Base-by-base conservation (phyloP, 37 sponge, comb jelly and placozoan genomes). In the Mnemiopsis leidyi region DNA sequence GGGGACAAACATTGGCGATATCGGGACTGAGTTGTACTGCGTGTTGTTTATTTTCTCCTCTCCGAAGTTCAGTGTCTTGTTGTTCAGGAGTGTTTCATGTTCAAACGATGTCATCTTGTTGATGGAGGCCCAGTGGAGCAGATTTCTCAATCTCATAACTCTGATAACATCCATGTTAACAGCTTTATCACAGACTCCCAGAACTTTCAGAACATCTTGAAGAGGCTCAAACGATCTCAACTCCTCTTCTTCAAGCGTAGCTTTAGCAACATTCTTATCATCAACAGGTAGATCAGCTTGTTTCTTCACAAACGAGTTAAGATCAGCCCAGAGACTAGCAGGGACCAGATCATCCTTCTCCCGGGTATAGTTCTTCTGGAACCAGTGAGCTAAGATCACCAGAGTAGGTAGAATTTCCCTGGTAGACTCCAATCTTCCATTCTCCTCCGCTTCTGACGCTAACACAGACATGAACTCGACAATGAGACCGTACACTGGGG, bases 391-490 rank as follows among this genome's bases (percentile, higher is more conserved):
- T 61, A 85, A 61, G 61, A 85, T 23, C 26, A 40, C 61, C 61
- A 85, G 90, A 85, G 90, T 85, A 0, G 90, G 90, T 37, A 85
- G 90, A 28, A 85, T 38, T 29, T 85, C 61, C 24, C 23, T 38
- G 90, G 90, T 40, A 85, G 90, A 16, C 3, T 77, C 79, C 26
- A 77, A 16, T 3, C 61, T 16, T 0, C 61, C 61, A 40, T 18
- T 40, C 48, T 85, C 90, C 90, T 85, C 90, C 48, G 61, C 61
- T 85, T 40, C 90, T 39, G 90, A 85, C 3, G 61, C 90, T 2
- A 85, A 33, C 40, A 85, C 90, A n/a, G 90, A 85, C 90, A 85
- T 85, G 90, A 85, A 85, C 90, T 85, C 90, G 2, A 85, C 40
- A 38, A 85, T 38, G 24, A 85, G 90, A 21, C 90, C 90, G 23